Base-by-base conservation (phyloP, 2,797 vertebrate species). In the Mionectes olivaceus region DNA sequence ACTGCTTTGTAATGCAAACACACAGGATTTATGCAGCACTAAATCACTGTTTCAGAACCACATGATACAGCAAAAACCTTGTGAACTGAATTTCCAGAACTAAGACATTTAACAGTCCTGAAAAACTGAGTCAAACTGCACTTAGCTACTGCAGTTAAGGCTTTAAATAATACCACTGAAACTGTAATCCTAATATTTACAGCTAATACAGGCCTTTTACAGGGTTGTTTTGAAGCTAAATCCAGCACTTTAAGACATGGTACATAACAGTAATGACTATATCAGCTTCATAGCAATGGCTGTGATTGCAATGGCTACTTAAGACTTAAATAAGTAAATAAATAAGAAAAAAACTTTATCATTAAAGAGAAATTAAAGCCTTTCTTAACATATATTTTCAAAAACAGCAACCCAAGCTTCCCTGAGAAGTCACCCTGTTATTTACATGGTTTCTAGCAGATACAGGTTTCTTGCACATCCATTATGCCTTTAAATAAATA, bases 51-150 rank as follows among this genome's bases (percentile, higher is more conserved):
- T 81, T 76, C 19, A n/a, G 67, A 71, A 64, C 70, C 68, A 67
- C 49, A 65, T 17, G 57, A 64, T 55, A 59, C 8, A 90, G 41
- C 28, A 93, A 87, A 95, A 91, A 21, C 13, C 57, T 80, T 69
- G 2, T 89, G 57, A 78, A 91, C 43, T 23, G 33, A 19, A 56
- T 75, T 79, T 84, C 52, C 67, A 85, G 30, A 68, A 37, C 64
- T 49, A 61, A 47, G 47, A 53, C 17, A 59, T 39, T 59, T 41
- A 92, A 81, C 32, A 43, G 7, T 52, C 35, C n/a, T 47, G 24
- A 83, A 64, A 93, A 82, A 90, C 2, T 30, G 43, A 95, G 41
- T 77, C 49, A 77, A 67, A 71, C 1, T 71, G 53, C 49, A 25
- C 39, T 75, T 52, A 59, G 64, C 18, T 59, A 21, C 52, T 64